Evolutionary conservation across 2,888 invertebrate genomes (phyloP).

Genomic region (Liopterus haemorrhoidalis): DNA sequence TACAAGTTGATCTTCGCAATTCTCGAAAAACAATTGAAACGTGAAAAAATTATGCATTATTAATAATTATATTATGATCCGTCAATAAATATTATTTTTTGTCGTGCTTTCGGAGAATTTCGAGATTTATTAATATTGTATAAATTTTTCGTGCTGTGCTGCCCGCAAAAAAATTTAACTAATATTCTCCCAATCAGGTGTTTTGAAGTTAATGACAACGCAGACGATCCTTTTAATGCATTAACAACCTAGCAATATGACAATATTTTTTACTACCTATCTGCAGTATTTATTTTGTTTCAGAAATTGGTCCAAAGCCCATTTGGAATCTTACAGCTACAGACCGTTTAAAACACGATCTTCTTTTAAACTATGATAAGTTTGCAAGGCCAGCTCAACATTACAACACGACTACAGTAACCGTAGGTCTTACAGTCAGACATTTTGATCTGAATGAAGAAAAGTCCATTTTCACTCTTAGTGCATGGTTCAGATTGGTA

Average conservation of each 20-base stretch:
- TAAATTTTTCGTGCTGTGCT: no score
- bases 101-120: no score
- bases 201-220: no score
- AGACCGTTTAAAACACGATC: constrained; percentile 51
- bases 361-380: constrained; percentile 54
- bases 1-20: no score
- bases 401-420: constrained; percentile 49
- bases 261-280: neutral
- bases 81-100: no score
- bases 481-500: constrained; percentile 60
- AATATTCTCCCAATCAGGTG: no score
- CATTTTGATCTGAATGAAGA: constrained; percentile 64
- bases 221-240: no score
- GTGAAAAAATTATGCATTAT: no score
- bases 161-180: no score
- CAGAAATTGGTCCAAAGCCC: constrained; percentile 39
- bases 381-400: constrained; percentile 52
- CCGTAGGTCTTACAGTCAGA: constrained; percentile 52
- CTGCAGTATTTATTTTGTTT: neutral
- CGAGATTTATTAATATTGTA: no score
- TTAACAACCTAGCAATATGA: neutral
- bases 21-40: no score
- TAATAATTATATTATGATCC: no score
- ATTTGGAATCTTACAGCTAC: constrained; percentile 54
- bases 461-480: constrained; percentile 54